Evolutionary conservation across 35 echinoderm and acorn worm genomes (phyloP).

Genomic region (Apostichopus japonicus): DNA sequence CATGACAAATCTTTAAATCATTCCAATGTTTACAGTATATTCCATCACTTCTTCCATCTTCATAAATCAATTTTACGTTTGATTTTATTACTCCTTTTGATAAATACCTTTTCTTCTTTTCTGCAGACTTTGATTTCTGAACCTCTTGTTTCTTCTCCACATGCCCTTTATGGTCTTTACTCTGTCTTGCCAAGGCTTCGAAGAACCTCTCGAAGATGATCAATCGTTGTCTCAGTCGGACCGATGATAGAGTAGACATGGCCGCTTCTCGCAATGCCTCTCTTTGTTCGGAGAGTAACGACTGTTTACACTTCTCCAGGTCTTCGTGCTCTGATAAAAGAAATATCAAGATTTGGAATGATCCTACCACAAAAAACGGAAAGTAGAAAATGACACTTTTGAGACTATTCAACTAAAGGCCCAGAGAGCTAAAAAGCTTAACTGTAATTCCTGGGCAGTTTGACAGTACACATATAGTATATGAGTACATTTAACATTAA

Average conservation of each 20-base stretch:
- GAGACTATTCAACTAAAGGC: no score
- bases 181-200: slow-evolving; percentile 82
- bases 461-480: no score
- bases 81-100: no score
- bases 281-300: slow-evolving; percentile 83
- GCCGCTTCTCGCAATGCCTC: slow-evolving; percentile 73
- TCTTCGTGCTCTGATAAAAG: slow-evolving; percentile 65
- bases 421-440: no score
- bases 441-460: no score
- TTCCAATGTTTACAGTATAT: not conserved
- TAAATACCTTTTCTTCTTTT: slow-evolving; percentile 48
- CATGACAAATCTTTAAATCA: not conserved
- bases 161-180: slow-evolving; percentile 78
- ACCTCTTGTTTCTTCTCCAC: slow-evolving; percentile 52
- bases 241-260: slow-evolving; percentile 87
- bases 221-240: slow-evolving; percentile 80
- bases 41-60: not conserved
- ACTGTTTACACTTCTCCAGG: slow-evolving; percentile 75
- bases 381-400: no score
- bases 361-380: no score
- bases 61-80: not conserved
- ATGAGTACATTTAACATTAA: no score
- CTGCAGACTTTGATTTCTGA: slow-evolving; percentile 33
- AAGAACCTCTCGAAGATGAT: slow-evolving; percentile 93
- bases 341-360: not conserved